Evolutionary conservation across 1,140 invertebrate species (phyloP).

Genomic region (Drosophila kikkawai): DNA sequence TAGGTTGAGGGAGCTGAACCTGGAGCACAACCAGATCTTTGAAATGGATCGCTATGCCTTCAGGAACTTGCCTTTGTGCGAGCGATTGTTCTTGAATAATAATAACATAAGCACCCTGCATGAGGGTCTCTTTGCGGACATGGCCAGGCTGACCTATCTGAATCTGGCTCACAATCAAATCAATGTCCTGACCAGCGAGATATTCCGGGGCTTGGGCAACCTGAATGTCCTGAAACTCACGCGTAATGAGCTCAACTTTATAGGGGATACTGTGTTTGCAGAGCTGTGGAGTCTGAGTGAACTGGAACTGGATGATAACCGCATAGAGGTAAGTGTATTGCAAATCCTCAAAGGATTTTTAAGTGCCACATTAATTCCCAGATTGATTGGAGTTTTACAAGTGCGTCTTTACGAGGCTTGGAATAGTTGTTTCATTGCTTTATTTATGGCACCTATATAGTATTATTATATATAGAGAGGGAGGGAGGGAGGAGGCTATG

Average conservation of each 20-base stretch:
- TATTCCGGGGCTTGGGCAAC: constrained; percentile 89
- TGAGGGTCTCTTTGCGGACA: constrained; percentile 89
- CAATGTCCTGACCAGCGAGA: constrained; percentile 88
- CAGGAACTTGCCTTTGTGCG: constrained; percentile 89
- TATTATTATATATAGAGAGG: neutral
- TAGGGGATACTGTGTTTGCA: constrained; percentile 90
- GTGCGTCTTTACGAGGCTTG: constrained; percentile 15
- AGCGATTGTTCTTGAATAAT: constrained; percentile 88
- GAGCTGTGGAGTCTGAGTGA: constrained; percentile 90
- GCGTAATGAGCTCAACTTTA: constrained; percentile 89
- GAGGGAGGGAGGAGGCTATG: neutral
- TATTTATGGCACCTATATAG: constrained; percentile 34
- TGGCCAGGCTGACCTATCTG: constrained; percentile 88
- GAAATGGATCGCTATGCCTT: constrained; percentile 90
- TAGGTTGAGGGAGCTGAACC: constrained; percentile 88
- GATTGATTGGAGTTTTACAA: constrained; percentile 38
- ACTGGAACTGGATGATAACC: constrained; percentile 90
- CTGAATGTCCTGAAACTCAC: constrained; percentile 89
- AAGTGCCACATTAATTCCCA: constrained; percentile 16
- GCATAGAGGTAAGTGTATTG: constrained; percentile 85
- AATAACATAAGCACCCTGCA: constrained; percentile 91
- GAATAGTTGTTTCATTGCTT: constrained; percentile 34
- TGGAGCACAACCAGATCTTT: constrained; percentile 90
- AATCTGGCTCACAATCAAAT: constrained; percentile 90
- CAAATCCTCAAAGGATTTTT: neutral